A percentile compares a stretch with the other conserved stretches of the same genome.
phyloP scores from a whole-genome alignment of 2,888 invertebrate genomes.

The Eudemis profundana region DNA sequence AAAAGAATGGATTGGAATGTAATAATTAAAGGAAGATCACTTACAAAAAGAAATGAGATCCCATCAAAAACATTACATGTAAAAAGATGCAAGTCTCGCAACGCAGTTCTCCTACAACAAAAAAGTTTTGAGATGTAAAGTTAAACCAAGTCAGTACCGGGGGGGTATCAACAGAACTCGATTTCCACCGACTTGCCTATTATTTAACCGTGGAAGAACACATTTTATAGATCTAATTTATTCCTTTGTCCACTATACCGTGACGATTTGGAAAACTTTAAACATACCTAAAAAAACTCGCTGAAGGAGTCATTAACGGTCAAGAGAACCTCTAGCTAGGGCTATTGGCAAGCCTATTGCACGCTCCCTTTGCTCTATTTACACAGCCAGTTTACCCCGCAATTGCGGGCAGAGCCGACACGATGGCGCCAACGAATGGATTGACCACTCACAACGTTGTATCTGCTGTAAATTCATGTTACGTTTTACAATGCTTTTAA shows the following conservation, averaged over 20 bases:
- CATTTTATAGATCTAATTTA: background rate
- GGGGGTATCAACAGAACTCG: too few relatives aligned
- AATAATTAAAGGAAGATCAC: too few relatives aligned
- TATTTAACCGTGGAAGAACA: too few relatives aligned
- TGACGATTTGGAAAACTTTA: background rate
- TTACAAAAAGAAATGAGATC: too few relatives aligned
- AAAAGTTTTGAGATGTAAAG: too few relatives aligned
- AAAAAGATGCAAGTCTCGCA: too few relatives aligned
- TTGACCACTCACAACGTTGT: constrained; percentile 25
- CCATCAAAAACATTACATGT: too few relatives aligned
- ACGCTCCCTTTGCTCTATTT: constrained; percentile 30
- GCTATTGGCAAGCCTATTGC: constrained; percentile 23
- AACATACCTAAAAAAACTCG: background rate
- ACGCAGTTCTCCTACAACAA: too few relatives aligned
- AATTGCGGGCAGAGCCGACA: constrained; percentile 20
- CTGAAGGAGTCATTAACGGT: constrained; percentile 4
- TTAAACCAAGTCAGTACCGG: too few relatives aligned
- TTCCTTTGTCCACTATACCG: background rate
- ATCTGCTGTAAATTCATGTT: constrained; percentile 18
- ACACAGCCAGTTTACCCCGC: constrained; percentile 23
- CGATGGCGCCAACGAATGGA: constrained; percentile 25
- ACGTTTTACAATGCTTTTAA: constrained; percentile 26
- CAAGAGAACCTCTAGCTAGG: background rate
- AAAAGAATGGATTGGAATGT: too few relatives aligned
- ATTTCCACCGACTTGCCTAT: too few relatives aligned